Evolutionary conservation across 2,888 invertebrate genomes (phyloP).

Genomic region (Strigamia transsilvanica): DNA sequence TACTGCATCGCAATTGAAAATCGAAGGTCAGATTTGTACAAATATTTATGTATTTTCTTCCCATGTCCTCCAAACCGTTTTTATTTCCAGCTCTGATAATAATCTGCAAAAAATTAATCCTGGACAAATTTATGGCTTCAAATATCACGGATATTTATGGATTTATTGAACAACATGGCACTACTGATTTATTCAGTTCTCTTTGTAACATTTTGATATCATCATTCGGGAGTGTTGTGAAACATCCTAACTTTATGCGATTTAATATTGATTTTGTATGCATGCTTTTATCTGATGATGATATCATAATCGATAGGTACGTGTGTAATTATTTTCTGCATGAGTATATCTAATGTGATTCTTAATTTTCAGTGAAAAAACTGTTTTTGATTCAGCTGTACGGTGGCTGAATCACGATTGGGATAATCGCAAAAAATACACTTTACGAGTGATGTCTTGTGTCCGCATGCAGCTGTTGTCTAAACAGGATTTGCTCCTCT

Average conservation of each 20-base stretch:
- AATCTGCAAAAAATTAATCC: background rate
- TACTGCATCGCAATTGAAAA: background rate
- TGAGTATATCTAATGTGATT: background rate
- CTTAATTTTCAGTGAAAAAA: background rate
- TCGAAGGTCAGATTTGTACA: background rate
- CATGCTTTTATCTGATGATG: background rate
- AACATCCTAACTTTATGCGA: background rate
- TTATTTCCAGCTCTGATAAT: background rate
- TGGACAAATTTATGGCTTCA: background rate
- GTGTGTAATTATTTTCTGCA: background rate
- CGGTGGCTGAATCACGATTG: background rate
- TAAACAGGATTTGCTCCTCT: background rate
- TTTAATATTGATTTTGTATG: constrained; percentile 13
- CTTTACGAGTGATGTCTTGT: background rate
- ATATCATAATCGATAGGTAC: background rate
- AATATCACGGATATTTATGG: background rate
- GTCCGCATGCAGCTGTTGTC: background rate
- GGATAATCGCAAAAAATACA: background rate
- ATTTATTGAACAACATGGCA: background rate
- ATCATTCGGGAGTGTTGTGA: background rate
- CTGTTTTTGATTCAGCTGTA: background rate
- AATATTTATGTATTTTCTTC: background rate
- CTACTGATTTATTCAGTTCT: background rate
- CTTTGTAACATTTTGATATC: background rate
- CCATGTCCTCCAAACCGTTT: background rate